phyloP scores from a whole-genome alignment of 1,140 invertebrate species.

The Pseudomyrmex sp. region DNA sequence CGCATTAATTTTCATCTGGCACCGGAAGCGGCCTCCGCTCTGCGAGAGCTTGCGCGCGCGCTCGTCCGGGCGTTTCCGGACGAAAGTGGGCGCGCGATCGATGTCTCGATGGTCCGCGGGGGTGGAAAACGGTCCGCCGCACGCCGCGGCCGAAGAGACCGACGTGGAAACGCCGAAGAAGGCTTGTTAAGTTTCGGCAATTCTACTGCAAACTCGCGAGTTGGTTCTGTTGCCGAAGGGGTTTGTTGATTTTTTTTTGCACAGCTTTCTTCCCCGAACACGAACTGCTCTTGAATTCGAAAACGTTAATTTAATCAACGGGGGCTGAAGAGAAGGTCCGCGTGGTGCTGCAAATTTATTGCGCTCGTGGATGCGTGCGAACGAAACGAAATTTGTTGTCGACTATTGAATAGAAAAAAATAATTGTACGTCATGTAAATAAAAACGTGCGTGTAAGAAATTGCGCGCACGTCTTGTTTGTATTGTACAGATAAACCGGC shows the following conservation, averaged over 20 bases:
- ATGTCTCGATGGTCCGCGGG: conserved; percentile 36
- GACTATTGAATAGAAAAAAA: no score
- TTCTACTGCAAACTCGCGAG: conserved; percentile 51
- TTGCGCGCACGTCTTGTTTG: no score
- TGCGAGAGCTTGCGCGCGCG: background rate
- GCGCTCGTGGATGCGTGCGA: background rate
- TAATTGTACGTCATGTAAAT: background rate
- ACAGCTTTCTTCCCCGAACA: background rate
- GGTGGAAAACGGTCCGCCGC: background rate
- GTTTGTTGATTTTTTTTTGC: conserved; percentile 53
- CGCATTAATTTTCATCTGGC: conserved; percentile 74
- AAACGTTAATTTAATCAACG: conserved; percentile 55
- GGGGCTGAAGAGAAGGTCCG: background rate
- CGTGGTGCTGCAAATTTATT: conserved; percentile 42
- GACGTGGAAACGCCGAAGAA: conserved; percentile 47
- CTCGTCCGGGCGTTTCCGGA: conserved; percentile 35
- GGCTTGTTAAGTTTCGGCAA: conserved; percentile 56
- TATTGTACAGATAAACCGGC: no score
- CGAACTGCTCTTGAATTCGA: conserved; percentile 44
- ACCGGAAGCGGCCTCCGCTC: conserved; percentile 37
- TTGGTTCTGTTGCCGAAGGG: conserved; percentile 15
- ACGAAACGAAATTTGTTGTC: conserved; percentile 18
- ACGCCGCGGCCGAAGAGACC: no score
- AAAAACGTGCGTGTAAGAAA: background rate
- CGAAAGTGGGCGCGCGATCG: conserved; percentile 49